Percentiles rank a stretch among this genome's conserved stretches.
phyloP scores from a whole-genome alignment of 2,113 vertebrate species.

The Neolamprologus hecqui region DNA sequence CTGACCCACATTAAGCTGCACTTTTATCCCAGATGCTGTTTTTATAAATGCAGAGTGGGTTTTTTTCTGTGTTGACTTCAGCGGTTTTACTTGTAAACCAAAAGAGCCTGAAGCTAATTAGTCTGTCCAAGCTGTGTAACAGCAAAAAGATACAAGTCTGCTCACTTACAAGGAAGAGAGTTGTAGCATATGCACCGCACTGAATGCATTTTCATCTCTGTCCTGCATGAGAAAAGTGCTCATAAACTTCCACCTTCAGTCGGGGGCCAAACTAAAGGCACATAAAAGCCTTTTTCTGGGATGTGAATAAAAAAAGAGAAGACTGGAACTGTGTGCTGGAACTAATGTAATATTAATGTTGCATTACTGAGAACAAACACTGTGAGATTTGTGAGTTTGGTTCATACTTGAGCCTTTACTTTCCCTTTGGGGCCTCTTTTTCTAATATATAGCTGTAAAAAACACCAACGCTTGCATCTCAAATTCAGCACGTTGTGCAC shows the following conservation, averaged over 20 bases:
- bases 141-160: neutral
- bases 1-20: neutral
- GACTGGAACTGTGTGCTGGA: neutral
- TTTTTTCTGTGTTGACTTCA: neutral
- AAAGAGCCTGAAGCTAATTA: neutral
- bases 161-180: neutral
- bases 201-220: neutral
- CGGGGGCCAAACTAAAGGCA: neutral
- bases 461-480: neutral
- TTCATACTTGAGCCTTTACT: neutral
- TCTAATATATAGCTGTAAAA: neutral
- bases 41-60: neutral
- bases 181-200: neutral
- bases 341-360: neutral
- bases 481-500: neutral
- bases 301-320: neutral
- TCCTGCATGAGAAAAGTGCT: neutral
- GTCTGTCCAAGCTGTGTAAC: neutral
- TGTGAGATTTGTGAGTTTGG: neutral
- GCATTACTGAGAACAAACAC: neutral
- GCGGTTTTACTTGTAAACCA: conserved; percentile 1
- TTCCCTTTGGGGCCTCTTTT: neutral
- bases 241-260: neutral
- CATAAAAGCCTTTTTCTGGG: neutral
- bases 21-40: neutral